These are phyloP conservation scores for Lucilia cuprina DNA, from an alignment of 1,140 invertebrate genomes.

Conservation along the genomic window DNA sequence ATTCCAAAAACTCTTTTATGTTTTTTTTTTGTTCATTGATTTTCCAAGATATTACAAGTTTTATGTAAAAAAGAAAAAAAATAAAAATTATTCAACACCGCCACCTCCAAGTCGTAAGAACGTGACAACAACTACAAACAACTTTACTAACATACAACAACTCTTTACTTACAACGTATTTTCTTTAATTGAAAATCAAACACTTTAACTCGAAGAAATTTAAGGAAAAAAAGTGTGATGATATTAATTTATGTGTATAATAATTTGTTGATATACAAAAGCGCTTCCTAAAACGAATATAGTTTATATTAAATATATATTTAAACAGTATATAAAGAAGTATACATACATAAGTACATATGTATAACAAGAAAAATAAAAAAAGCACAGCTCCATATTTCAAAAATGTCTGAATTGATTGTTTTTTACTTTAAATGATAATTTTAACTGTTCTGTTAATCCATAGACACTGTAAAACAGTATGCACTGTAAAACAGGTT, in stretches of 20 bases:
- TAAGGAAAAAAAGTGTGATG: background rate
- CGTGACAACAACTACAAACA: background rate
- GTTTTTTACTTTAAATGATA: no score
- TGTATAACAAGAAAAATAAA: background rate
- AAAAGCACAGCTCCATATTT: constrained; percentile 10
- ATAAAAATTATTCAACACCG: constrained; percentile 4
- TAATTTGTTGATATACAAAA: constrained; percentile 34
- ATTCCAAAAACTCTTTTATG: background rate
- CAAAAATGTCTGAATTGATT: no score
- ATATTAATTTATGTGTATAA: constrained; percentile 18
- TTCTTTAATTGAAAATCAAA: no score
- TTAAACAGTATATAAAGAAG: background rate
- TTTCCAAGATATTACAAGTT: background rate
- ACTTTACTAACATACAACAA: background rate
- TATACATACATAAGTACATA: background rate
- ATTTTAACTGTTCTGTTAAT: no score
- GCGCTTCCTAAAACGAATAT: constrained; percentile 28
- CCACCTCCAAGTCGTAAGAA: constrained; percentile 21
- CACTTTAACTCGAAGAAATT: no score
- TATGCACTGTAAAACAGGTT: no score
- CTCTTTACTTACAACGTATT: background rate
- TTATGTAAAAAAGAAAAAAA: background rate
- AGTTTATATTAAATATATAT: background rate
- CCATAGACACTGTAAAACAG: no score
- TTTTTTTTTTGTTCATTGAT: background rate